Evolutionary conservation across 1,140 invertebrate genomes (phyloP), one percentile per base, ranked within the genome.

Genomic region (Drosophila pectinifera): DNA sequence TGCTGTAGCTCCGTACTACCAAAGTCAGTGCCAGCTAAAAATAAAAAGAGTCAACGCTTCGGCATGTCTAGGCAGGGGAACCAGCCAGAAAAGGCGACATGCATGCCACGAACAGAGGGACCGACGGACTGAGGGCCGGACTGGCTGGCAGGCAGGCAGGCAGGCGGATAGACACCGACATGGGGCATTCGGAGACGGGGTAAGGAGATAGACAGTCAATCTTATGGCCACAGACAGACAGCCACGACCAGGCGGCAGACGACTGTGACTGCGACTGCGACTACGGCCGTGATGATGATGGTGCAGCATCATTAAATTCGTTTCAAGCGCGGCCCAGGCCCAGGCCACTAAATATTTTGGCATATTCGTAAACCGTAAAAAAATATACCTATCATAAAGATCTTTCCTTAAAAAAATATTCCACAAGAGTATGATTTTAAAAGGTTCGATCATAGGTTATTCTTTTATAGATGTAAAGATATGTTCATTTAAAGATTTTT

Each of bases 21-120:
- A 75, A 88, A 86, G 78, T 75, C 74, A 78, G 53, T 63, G 83
- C 69, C 83, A 88, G 83, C 79, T 89, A 84, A 88, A 88, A 88
- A 88, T 89, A 80, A 88, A 86, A 88, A 89, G 80, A 88, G 84
- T 88, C 84, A 83, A 89, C 75, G 83, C 79, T 89, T 80, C 56
- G 80, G 80, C 84, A 83, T 88, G 84, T 80, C 84, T 88, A 89
- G 73, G 76, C 64, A 70, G 42, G 51, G 72, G 80, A 89, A 83
- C 78, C 69, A 59, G 64, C 64, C 79, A 77, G 58, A 69, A 88
- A 89, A 88, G 76, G 84, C 80, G 84, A 88, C 84, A 88, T 88
- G 80, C 84, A 88, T 88, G 84, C 70, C 72, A 48, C 61, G 42
- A 61, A 53, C 39, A 7, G 20, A 51, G 36, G 43, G 51, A 57